Evolutionary conservation across 2,888 invertebrate species (phyloP).

Genomic region (Petrolisthes cinctipes): DNA sequence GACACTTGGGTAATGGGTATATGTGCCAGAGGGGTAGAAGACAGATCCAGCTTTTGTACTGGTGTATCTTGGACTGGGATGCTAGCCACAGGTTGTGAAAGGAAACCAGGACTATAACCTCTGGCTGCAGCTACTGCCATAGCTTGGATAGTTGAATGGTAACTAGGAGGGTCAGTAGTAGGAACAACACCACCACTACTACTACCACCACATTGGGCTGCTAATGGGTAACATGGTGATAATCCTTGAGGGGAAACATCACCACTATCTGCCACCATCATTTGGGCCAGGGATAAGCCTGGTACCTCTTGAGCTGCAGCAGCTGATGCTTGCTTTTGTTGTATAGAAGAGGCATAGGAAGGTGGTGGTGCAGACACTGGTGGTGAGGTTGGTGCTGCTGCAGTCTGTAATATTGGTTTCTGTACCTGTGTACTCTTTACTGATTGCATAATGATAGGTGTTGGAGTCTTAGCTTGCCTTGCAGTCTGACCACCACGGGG

Average conservation of each 20-base stretch:
- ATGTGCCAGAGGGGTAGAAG: conserved; percentile 69
- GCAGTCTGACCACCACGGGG: conserved; percentile 88
- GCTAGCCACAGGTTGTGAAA: conserved; percentile 73
- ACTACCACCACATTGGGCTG: conserved; percentile 19
- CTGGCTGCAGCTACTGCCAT: conserved; percentile 76
- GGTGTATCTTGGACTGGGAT: conserved; percentile 66
- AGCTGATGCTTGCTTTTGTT: conserved; percentile 65
- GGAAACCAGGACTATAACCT: conserved; percentile 67
- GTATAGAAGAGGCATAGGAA: conserved; percentile 65
- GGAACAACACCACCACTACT: conserved; percentile 66
- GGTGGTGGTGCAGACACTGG: conserved; percentile 71
- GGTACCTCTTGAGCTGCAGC: conserved; percentile 55
- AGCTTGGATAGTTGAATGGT: conserved; percentile 90
- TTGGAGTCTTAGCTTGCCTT: conserved; percentile 88
- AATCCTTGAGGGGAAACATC: conserved; percentile 21
- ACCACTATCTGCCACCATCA: conserved; percentile 40
- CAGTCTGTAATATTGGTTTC: conserved; percentile 94
- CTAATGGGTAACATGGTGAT: conserved; percentile 35
- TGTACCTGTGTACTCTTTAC: conserved; percentile 94
- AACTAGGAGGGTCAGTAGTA: conserved; percentile 92
- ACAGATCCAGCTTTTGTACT: conserved; percentile 66
- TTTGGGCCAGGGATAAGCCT: conserved; percentile 25
- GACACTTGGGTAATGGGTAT: conserved; percentile 79
- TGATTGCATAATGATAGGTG: conserved; percentile 96
- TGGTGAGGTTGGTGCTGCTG: conserved; percentile 74